Percentiles rank a stretch among this genome's conserved stretches.
Conservation (phyloP, 2,113 vertebrate species). For the Eupsittula cactorum region DNA sequence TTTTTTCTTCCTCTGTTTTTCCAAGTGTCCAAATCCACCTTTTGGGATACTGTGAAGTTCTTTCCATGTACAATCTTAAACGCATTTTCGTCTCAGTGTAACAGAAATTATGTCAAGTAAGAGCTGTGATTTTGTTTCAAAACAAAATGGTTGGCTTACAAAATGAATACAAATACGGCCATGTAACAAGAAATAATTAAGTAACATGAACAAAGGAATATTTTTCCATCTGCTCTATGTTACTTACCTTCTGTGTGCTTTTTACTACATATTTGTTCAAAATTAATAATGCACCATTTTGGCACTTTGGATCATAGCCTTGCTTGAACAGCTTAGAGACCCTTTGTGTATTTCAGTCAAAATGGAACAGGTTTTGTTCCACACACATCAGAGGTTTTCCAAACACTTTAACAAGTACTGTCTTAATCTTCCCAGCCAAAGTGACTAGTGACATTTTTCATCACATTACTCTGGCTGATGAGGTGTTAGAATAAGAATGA, state of each 20-base stretch:
- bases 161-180: neutral
- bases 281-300: neutral
- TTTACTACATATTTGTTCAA: neutral
- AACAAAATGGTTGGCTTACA: neutral
- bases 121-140: neutral
- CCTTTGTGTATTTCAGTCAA: neutral
- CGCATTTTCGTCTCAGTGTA: neutral
- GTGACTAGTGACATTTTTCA: neutral
- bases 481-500: constrained; percentile 5
- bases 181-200: neutral
- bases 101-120: neutral
- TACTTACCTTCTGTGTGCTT: neutral
- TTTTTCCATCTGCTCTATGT: neutral
- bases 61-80: neutral
- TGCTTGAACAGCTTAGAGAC: neutral
- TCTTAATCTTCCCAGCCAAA: constrained; percentile 6
- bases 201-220: neutral
- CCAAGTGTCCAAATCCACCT: neutral
- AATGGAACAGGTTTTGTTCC: neutral
- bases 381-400: neutral
- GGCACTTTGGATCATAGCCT: neutral
- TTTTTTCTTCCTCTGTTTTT: neutral
- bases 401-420: neutral
- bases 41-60: neutral
- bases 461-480: neutral